A percentile compares a stretch with the other conserved stretches of the same genome.
Conservation (phyloP, 2,888 invertebrate genomes). For the Patella pellucida region DNA sequence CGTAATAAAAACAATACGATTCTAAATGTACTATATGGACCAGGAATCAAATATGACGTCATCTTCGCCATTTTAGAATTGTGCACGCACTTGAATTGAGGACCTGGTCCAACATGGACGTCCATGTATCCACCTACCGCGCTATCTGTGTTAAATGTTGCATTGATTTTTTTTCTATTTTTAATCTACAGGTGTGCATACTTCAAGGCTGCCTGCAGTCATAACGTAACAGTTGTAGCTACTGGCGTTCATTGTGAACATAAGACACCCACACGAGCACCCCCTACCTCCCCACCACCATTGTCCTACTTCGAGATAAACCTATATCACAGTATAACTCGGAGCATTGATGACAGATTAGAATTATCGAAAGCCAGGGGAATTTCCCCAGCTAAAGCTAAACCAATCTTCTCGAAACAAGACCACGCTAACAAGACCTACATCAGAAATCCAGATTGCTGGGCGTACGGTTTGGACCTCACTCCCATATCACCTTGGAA, state of each 20-base stretch:
- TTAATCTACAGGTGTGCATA: too few relatives aligned
- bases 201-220: too few relatives aligned
- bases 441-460: slow-evolving; percentile 43
- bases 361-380: slow-evolving; percentile 29
- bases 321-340: slow-evolving; percentile 38
- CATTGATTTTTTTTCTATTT: too few relatives aligned
- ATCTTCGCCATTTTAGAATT: too few relatives aligned
- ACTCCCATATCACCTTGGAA: slow-evolving; percentile 58
- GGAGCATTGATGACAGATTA: slow-evolving; percentile 46
- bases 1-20: too few relatives aligned
- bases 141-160: too few relatives aligned
- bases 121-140: too few relatives aligned
- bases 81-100: too few relatives aligned
- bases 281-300: slow-evolving; percentile 21
- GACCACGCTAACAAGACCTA: slow-evolving; percentile 45
- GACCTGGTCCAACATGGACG: too few relatives aligned
- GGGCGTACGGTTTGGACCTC: slow-evolving; percentile 52
- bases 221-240: too few relatives aligned
- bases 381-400: slow-evolving; percentile 33
- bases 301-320: slow-evolving; percentile 30
- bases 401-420: slow-evolving; percentile 45
- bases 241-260: slow-evolving; percentile 21
- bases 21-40: too few relatives aligned
- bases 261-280: not conserved
- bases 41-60: too few relatives aligned